These are phyloP conservation scores for Rafetus swinhoei DNA, from an alignment of 2,113 vertebrate species.

Conservation along the genomic window DNA sequence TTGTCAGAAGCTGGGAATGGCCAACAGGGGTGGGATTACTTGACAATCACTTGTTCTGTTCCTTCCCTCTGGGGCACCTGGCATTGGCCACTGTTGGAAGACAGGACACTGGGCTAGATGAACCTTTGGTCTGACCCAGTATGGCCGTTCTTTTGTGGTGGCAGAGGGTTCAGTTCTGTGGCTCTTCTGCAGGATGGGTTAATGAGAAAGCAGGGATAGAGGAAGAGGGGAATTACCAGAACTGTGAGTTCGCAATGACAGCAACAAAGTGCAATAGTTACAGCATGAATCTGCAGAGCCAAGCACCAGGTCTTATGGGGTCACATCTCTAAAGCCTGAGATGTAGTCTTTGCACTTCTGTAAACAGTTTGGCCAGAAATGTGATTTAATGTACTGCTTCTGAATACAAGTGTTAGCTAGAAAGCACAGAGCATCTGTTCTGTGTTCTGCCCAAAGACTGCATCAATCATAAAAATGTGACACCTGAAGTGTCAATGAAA, in stretches of 20 bases:
- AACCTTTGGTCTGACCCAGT: no score
- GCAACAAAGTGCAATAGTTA: background rate
- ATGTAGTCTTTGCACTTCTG: background rate
- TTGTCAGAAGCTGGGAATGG: no score
- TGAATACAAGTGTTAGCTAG: background rate
- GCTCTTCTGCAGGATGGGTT: background rate
- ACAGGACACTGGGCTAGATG: no score
- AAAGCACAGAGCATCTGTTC: background rate
- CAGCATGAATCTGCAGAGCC: background rate
- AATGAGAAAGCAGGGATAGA: background rate
- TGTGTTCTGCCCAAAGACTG: background rate
- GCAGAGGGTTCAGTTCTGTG: background rate
- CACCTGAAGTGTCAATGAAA: background rate
- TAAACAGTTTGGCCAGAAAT: background rate
- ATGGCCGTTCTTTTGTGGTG: no score
- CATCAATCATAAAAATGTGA: background rate
- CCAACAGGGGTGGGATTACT: no score
- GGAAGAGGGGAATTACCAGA: background rate
- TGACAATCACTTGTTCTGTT: no score
- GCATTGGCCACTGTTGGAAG: no score
- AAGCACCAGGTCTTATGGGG: conserved; percentile 10
- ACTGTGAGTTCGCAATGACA: background rate
- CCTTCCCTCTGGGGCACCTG: no score
- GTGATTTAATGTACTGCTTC: background rate
- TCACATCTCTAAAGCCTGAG: background rate